These are phyloP conservation scores for Wasmannia auropunctata DNA, from an alignment of 1,140 invertebrate species.

Conservation along the genomic window DNA sequence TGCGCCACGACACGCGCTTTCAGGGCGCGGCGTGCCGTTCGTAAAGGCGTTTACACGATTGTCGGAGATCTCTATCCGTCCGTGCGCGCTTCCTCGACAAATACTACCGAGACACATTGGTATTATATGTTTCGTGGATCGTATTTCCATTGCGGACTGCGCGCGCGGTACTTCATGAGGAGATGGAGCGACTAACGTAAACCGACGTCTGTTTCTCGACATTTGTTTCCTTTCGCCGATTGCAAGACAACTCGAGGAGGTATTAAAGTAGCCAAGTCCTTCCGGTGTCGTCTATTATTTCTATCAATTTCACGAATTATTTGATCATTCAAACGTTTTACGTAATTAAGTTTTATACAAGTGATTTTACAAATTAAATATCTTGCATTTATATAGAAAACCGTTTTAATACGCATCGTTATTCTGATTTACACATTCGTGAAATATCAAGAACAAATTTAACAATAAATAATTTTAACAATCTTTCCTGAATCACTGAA, in stretches of 20 bases:
- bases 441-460: not conserved
- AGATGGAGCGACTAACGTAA: constrained; percentile 52
- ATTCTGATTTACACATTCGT: not conserved
- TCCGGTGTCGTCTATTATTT: not conserved
- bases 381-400: not conserved
- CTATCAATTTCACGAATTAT: not conserved
- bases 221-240: constrained; percentile 43
- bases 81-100: constrained; percentile 31
- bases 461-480: not conserved
- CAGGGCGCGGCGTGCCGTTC: constrained; percentile 58
- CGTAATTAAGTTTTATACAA: not conserved
- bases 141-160: constrained; percentile 37
- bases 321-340: not conserved
- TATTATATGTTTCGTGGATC: constrained; percentile 56
- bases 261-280: not conserved
- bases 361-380: not conserved
- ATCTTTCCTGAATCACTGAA: not conserved
- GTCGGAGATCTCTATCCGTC: constrained; percentile 67
- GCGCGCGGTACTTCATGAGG: constrained; percentile 28
- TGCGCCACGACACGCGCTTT: constrained; percentile 62
- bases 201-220: constrained; percentile 33
- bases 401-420: not conserved
- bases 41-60: constrained; percentile 64
- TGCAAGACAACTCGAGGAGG: not conserved
- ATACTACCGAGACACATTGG: constrained; percentile 54